Evolutionary conservation across 2,113 vertebrate species (phyloP).

Genomic region (Leucopternis melanops): DNA sequence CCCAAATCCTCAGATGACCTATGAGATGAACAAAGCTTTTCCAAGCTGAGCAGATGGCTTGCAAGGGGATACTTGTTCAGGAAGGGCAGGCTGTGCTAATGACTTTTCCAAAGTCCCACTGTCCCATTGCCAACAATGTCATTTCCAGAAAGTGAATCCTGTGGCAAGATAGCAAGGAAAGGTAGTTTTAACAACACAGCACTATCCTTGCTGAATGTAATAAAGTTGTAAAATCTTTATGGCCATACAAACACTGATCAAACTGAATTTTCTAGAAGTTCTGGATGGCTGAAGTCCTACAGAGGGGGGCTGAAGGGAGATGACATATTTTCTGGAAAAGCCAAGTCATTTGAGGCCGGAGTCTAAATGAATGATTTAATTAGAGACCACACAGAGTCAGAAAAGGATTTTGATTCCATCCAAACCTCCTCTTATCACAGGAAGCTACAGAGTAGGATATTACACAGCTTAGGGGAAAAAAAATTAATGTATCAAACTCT

Average conservation of each 20-base stretch:
- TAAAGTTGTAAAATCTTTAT: background rate
- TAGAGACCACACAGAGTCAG: background rate
- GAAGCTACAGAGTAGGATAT: background rate
- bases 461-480: background rate
- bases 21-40: constrained; percentile 5
- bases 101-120: constrained; percentile 11
- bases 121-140: background rate
- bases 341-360: background rate
- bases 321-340: background rate
- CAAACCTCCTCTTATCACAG: background rate
- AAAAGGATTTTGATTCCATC: background rate
- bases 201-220: background rate
- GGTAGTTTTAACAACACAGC: background rate
- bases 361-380: background rate
- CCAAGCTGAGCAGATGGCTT: constrained; percentile 9
- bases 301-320: background rate
- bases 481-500: background rate
- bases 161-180: background rate
- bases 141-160: constrained; percentile 10
- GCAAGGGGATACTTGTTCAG: constrained; percentile 4
- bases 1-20: background rate
- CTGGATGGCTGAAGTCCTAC: background rate
- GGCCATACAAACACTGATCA: background rate
- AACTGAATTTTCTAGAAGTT: background rate
- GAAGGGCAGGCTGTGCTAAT: constrained; percentile 28